Evolutionary conservation across 2,113 vertebrate genomes (phyloP), one percentile per base, ranked within the genome.

Genomic region (Lampris incognitus): DNA sequence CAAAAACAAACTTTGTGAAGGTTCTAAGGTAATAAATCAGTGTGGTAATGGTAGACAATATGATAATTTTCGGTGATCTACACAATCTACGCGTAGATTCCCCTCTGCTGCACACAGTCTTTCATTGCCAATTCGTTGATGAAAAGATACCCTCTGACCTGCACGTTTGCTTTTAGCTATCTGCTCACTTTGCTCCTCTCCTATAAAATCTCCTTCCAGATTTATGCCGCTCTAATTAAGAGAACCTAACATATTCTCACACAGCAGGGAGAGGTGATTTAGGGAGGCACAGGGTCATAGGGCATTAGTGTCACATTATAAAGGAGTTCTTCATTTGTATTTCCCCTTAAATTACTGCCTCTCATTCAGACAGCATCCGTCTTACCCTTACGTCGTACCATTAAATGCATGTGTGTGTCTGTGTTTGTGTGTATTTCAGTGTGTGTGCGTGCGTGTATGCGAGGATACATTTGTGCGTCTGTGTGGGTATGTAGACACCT

Each of bases 351-450:
- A 84, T 85, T 66, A 85, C 71, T 49, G 40, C 50, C 76, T 79
- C 67, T 83, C 85, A 79, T 83, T 88, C 77, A 85, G 67, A 79
- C 38, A 46, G 38, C 13, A 61, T 85, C 83, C 59, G 61, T 83
- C 66, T 79, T 61, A 39, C 46, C 46, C 54, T 55, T 60, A 48
- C 54, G 64, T 67, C 49, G 5, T 36, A 60, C 58, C 64, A 65
- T 57, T 44, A 48, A 46, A 36, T 51, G 6, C 57, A 56, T 54
- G 63, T 54, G 37, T 57, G 59, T 65, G 9, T 54, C 11, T 46
- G 52, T 41, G 10, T 48, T 50, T 63, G 49, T 37, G 42, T 65
- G 56, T 63, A 50, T 58, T 51, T 58, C 39, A 8, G 42, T 48
- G 46, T 60, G 49, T 44, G 1, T 56, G 41, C 11, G 41, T n/a